A percentile compares a stretch with the other conserved stretches of the same genome.
These are phyloP conservation scores for Stictocephala bisonia DNA, from an alignment of 2,888 invertebrate genomes.

Conservation along the genomic window DNA sequence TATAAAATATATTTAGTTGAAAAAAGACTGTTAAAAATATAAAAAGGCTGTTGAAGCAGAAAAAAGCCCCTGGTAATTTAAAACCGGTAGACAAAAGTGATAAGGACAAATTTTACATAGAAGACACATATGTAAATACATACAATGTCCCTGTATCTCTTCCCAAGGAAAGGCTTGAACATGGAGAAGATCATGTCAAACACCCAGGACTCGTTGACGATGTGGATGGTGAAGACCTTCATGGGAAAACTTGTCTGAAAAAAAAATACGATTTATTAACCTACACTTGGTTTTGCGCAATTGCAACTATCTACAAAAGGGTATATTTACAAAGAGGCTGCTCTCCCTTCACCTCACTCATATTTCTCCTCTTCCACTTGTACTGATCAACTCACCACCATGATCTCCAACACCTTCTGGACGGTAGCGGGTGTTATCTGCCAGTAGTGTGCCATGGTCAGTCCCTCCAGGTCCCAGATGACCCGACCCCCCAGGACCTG, in stretches of 20 bases:
- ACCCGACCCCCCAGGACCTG: conserved; percentile 83
- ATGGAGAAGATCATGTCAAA: conserved; percentile 82
- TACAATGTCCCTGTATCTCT: conserved; percentile 60
- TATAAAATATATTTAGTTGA: no score
- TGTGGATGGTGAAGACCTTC: conserved; percentile 78
- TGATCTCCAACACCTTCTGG: conserved; percentile 74
- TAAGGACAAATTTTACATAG: conserved; percentile 61
- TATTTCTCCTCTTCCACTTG: no score
- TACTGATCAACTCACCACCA: conserved; percentile 79
- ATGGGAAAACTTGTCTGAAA: conserved; percentile 75
- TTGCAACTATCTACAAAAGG: no score
- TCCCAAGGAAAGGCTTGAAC: conserved; percentile 80
- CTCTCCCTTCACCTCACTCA: no score
- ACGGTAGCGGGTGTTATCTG: conserved; percentile 79
- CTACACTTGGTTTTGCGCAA: no score
- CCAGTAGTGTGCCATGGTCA: conserved; percentile 66
- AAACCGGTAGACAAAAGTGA: no score
- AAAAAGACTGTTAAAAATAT: no score
- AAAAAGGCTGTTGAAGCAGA: no score
- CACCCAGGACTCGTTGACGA: conserved; percentile 84
- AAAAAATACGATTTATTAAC: no score
- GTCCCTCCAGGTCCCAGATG: conserved; percentile 78
- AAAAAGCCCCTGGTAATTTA: no score
- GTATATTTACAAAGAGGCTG: no score
- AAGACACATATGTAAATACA: conserved; percentile 68